These are phyloP conservation scores for Brachyalestes nurse DNA, from an alignment of 2,797 vertebrate genomes.

Conservation along the genomic window DNA sequence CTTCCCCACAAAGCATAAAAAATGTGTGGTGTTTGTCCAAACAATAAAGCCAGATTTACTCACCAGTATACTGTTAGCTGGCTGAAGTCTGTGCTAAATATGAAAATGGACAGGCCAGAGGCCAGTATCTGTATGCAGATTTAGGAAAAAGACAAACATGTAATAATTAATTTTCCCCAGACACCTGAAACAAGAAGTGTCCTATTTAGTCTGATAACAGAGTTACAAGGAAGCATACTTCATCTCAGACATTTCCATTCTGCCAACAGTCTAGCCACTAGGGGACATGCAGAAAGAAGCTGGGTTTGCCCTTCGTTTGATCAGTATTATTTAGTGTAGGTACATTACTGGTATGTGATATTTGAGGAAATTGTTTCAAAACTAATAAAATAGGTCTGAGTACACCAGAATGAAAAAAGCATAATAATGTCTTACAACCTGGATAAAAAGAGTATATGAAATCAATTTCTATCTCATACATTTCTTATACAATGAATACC, in stretches of 20 bases:
- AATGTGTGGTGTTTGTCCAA: not conserved
- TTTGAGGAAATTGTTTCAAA: not conserved
- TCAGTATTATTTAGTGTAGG: too few relatives aligned
- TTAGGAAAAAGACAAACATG: not conserved
- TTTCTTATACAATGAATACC: not conserved
- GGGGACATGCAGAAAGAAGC: too few relatives aligned
- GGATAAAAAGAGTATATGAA: too few relatives aligned
- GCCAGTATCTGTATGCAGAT: conserved; percentile 80
- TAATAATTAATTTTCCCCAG: too few relatives aligned
- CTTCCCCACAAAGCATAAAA: not conserved
- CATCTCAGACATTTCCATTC: too few relatives aligned
- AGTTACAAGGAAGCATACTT: too few relatives aligned
- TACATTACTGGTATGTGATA: not conserved
- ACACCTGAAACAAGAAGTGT: too few relatives aligned
- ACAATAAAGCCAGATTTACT: conserved; percentile 66
- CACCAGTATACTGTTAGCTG: conserved; percentile 81
- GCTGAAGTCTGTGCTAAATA: conserved; percentile 82
- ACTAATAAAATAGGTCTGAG: not conserved
- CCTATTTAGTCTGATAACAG: too few relatives aligned
- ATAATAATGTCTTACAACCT: too few relatives aligned
- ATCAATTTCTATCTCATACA: not conserved
- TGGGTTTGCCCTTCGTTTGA: too few relatives aligned
- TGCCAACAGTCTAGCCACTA: too few relatives aligned
- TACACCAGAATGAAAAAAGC: too few relatives aligned
- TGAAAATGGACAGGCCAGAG: conserved; percentile 80